Evolutionary conservation across 2,113 vertebrate species (phyloP), one percentile per base, ranked within the genome.

Genomic region (Pygoscelis antarcticus): DNA sequence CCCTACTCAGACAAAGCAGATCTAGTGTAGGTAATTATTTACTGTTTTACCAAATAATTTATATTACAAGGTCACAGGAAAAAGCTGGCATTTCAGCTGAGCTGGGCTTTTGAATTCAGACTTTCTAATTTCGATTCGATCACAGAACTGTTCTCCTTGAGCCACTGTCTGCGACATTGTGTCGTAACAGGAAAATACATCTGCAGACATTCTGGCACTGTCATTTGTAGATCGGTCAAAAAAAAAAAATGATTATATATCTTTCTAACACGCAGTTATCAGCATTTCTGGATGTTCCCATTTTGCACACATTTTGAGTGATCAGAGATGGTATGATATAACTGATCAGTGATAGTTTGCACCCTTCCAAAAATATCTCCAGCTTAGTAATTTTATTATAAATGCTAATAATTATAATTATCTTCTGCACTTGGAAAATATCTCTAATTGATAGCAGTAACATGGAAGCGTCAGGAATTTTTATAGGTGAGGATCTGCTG

Each of bases 351-450:
- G 46, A 12, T 34, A 54, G 83, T 68, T 55, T 76, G 9, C 32
- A 79, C 25, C 16, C 36, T 88, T 82, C 68, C 27, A 68, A 89
- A 95, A 94, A 78, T 57, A 92, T 34, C 30, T 64, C 51, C 47
- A 64, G 34, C 9, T 78, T 57, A 57, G 47, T 60, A 3, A 55
- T 89, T 84, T 95, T 84, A 49, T 57, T 82, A 83, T 75, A 89
- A 92, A 95, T 84, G 57, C 26, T 89, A 54, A 87, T 83, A 90
- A 55, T 86, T 83, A 15, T 66, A 68, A 90, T 93, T 23, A 83
- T 44, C 20, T 66, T 81, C 51, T 83, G 54, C n/a, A 51, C 58
- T 88, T 90, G 47, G 54, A 87, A 93, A 75, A 83, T 30, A 51
- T 18, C 40, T 92, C 29, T 72, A 55, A 91, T 75, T 85, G 64